Evolutionary conservation across 2,888 invertebrate species (phyloP).

Genomic region (Hemaris fuciformis): DNA sequence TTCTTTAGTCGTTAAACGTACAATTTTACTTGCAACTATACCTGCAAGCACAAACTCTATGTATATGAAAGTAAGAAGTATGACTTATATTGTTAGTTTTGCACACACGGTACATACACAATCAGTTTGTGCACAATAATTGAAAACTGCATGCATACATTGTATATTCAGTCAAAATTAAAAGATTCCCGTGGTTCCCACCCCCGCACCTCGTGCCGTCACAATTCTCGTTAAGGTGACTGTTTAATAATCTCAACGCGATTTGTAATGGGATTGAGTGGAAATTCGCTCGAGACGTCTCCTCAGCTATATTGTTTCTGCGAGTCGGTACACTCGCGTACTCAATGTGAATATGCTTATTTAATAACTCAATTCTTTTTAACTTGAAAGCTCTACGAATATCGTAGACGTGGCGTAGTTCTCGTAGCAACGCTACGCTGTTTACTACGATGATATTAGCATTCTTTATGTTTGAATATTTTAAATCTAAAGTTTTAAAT

Average conservation of each 20-base stretch:
- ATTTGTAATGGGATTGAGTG: slow-evolving; percentile 65
- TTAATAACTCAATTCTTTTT: neutral
- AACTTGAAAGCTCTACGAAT: too few species aligned
- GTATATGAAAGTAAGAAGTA: too few species aligned
- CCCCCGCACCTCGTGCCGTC: slow-evolving; percentile 26
- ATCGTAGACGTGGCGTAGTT: neutral
- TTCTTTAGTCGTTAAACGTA: too few species aligned
- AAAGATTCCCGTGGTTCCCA: slow-evolving; percentile 16
- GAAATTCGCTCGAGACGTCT: slow-evolving; percentile 48
- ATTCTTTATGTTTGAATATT: too few species aligned
- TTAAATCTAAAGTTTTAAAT: too few species aligned
- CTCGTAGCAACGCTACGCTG: neutral
- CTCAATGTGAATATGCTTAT: slow-evolving; percentile 28
- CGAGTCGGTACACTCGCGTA: slow-evolving; percentile 39
- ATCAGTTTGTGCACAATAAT: neutral
- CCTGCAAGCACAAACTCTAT: too few species aligned
- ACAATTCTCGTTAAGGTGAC: slow-evolving; percentile 66
- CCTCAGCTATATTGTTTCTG: slow-evolving; percentile 44
- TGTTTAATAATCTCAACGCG: slow-evolving; percentile 73
- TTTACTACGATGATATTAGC: neutral
- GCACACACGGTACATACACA: neutral
- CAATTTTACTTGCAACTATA: too few species aligned
- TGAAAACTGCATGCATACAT: neutral
- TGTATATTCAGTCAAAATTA: slow-evolving; percentile 31
- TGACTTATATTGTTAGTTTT: too few species aligned